phyloP scores from a whole-genome alignment of 2,797 vertebrate genomes.

The Sebastes diploproa region DNA sequence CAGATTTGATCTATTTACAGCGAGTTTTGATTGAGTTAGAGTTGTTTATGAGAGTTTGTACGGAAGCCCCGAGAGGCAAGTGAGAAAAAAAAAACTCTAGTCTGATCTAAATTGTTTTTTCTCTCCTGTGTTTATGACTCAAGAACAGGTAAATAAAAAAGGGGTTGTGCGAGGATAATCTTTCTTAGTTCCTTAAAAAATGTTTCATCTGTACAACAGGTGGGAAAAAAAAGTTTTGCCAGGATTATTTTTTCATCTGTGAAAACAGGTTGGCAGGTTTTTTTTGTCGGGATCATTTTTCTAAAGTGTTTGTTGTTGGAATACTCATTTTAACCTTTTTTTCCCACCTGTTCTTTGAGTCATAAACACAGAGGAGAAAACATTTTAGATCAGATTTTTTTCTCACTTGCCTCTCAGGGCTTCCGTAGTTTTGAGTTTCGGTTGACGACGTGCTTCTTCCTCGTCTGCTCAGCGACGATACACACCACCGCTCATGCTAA shows the following conservation, averaged over 20 bases:
- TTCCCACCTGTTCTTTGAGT: neutral
- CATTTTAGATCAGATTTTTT: accelerated
- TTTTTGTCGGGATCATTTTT: neutral
- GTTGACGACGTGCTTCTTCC: neutral
- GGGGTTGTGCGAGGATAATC: neutral
- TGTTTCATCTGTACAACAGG: neutral
- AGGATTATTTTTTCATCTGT: neutral
- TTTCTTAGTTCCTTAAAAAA: too few relatives aligned
- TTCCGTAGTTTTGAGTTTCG: neutral
- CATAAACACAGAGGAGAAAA: neutral
- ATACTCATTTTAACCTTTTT: neutral
- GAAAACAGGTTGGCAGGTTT: neutral
- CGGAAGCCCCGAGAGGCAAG: neutral
- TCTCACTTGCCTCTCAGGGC: neutral
- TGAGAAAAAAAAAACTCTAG: neutral
- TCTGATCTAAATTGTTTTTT: neutral
- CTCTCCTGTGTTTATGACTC: neutral
- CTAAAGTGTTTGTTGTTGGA: neutral
- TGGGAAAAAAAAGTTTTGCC: neutral
- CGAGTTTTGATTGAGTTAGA: neutral
- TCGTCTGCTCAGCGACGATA: neutral
- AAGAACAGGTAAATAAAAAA: neutral
- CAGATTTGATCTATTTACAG: neutral
- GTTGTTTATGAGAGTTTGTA: neutral
- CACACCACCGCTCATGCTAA: conserved; percentile 10